Evolutionary conservation across 2,888 invertebrate genomes (phyloP), one percentile per base, ranked within the genome.

Genomic region (Dryobota labecula): DNA sequence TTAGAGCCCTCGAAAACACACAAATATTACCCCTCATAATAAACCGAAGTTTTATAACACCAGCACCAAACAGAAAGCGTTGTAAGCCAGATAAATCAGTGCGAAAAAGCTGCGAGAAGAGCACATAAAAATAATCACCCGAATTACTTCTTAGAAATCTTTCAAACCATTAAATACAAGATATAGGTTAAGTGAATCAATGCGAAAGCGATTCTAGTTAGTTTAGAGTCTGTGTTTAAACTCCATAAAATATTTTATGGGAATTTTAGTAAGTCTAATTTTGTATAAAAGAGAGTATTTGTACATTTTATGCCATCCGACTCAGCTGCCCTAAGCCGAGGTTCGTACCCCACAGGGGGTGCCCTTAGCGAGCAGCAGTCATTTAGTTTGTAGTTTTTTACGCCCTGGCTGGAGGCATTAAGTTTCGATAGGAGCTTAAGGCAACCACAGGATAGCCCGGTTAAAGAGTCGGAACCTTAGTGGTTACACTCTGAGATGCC

Each of bases 111-210:
- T 63, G 13, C 6, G 15, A 49, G 61, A 61, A 41, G 38, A 47
- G 69, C 11, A 36, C 51, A 69, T 49, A 61, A 54, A 74, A 67
- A 63, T 49, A 61, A 54, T 43, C 56, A 38, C n/a, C 53, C 38
- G 36, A 83, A 84, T 72, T 7, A 70, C 61, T 82, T 80, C 73
- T 43, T 20, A 47, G 67, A 82, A 82, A 45, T 68, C 36, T 67
- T 68, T 57, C 49, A 58, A 49, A 24, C 33, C 76, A 49, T 65
- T 70, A 70, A 63, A 69, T 61, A 70, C 43, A 62, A 71, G 43
- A 84, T 80, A 68, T 84, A 72, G 78, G 84, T 79, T 75, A 82
- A 82, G 68, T 70, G 71, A 75, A 70, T 82, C 73, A 75, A 62
- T 73, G 51, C 53, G 54, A 56, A 69, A 67, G 67, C 69, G 67